Evolutionary conservation across 1,140 invertebrate genomes (phyloP), one percentile per base, ranked within the genome.

Genomic region (Parapsyche elsis): DNA sequence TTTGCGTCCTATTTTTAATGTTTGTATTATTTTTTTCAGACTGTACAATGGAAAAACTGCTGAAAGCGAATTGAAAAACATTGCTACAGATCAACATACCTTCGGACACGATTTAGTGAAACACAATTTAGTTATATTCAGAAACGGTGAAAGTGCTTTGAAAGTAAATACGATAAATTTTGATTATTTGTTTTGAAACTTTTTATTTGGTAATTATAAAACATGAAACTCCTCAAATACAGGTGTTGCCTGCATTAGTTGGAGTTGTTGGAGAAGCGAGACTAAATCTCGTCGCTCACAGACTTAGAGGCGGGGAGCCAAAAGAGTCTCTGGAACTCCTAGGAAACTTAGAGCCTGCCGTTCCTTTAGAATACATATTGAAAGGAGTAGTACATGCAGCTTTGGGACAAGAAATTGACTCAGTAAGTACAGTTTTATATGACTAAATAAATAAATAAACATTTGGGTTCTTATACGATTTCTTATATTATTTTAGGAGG

Each of bases 191-290:
- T 26, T 67, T 67, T 49, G 5, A 30, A 73, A 73, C 4, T 53
- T 53, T 53, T 12, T 53, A 16, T 1, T 53, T 53, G 16, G n/a
- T n/a, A n/a, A n/a, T n/a, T n/a, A n/a, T n/a, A n/a, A n/a, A 45
- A 74, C 16, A 49, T 74, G 9, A 45, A 49, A 21, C 9, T 70
- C 7, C 7, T 9, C 12, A 24, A 5, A 80, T 82, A 61, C 90
- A 97, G 91, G 91, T 98, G 14, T 89, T 99, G 53, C 98, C 98
- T 0, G 92, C 94, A 30, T 87, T 99, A 16, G 94, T 99, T 1
- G 97, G 99, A 88, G 94, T 99, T 0, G 95, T 99, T 77, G 96
- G 98, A 9, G 98, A 99, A 90, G 98, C 98, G 5, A 91, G 97
- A 76, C 89, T 98, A 0, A 99, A 99, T 90, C 91, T 99, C 49